Percentiles rank a stretch among this genome's conserved stretches.
These are phyloP conservation scores for Leuciscus idus DNA, from an alignment of 2,113 vertebrate genomes.

Conservation along the genomic window DNA sequence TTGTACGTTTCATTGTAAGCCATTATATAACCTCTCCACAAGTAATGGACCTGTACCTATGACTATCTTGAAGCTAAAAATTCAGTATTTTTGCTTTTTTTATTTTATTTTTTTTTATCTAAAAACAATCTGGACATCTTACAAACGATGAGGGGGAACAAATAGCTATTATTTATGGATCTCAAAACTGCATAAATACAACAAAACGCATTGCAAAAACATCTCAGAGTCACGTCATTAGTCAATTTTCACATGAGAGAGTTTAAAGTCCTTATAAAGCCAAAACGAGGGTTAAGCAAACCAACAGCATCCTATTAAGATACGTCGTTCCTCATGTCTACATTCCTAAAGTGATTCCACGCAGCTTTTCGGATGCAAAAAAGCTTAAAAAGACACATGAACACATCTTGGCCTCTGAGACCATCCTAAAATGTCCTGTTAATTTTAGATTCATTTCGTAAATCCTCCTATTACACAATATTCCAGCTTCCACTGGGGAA, in stretches of 20 bases:
- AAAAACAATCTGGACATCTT: not conserved
- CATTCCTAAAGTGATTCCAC: constrained; percentile 39
- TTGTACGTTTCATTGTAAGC: not conserved
- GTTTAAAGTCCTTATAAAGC: not conserved
- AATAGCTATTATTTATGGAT: not conserved
- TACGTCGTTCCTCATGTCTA: constrained; percentile 14
- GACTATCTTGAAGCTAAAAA: not conserved
- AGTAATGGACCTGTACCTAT: not conserved
- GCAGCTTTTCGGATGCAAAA: not conserved
- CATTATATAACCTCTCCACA: not conserved
- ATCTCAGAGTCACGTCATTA: not conserved
- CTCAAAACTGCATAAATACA: not conserved
- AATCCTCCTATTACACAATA: constrained; percentile 22
- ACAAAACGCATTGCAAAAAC: not conserved
- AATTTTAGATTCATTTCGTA: constrained; percentile 4
- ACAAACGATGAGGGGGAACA: not conserved
- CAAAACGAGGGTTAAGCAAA: constrained; percentile 10
- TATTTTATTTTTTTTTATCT: not conserved
- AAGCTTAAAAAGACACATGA: constrained; percentile 26
- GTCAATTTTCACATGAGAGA: not conserved
- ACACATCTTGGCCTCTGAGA: constrained; percentile 2
- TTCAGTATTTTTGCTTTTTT: not conserved
- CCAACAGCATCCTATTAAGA: constrained; percentile 8
- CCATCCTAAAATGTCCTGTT: constrained; percentile 26
- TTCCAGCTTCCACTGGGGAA: constrained; percentile 2